Evolutionary conservation across 2,888 invertebrate species (phyloP), one percentile per base, ranked within the genome.

Genomic region (Dynastes tityus): DNA sequence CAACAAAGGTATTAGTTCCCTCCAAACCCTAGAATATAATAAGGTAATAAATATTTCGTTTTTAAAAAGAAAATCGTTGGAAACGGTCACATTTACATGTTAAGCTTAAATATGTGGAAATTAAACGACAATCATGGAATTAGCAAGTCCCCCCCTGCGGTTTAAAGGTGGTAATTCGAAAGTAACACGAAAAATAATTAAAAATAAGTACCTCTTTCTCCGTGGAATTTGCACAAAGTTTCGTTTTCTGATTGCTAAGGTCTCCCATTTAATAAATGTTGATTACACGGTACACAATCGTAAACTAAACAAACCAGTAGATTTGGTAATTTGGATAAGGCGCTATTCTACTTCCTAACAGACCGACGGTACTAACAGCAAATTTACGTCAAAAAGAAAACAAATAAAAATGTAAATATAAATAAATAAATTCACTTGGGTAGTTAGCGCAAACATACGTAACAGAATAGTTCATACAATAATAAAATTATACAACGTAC

Each of bases 1-100:
- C 89, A 85, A 89, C 89, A 87, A 89, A 89, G 84, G 89, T 88
- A 86, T 89, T 89, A 85, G 89, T 87, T 86, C 88, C 89, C 86
- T 90, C 89, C 88, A 89, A 88, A 85, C 87, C 88, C 90, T 89
- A 89, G 86, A 89, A 89, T 87, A 84, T 87, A 87, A 78, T 22
- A 55, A 75, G 63, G 32, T 32, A 61, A 37, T 45, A 51, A 70
- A 67, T 49, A 45, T 27, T 32, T 63, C 16, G 49, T n/a, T 22
- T 22, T 22, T 22, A 1, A 22, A 22, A 55, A 29, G 27, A 29
- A 64, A 77, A 49, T 73, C 6, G 29, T 68, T 68, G 11, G 16
- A 32, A 73, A 64, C 29, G 32, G 32, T 37, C 32, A 37, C 32
- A 5, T 63, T 63, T 63, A 5, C 29, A 27, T 4, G 63, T 9